phyloP scores from a whole-genome alignment of 2,888 invertebrate genomes.

The Polyommatus iphigenia region DNA sequence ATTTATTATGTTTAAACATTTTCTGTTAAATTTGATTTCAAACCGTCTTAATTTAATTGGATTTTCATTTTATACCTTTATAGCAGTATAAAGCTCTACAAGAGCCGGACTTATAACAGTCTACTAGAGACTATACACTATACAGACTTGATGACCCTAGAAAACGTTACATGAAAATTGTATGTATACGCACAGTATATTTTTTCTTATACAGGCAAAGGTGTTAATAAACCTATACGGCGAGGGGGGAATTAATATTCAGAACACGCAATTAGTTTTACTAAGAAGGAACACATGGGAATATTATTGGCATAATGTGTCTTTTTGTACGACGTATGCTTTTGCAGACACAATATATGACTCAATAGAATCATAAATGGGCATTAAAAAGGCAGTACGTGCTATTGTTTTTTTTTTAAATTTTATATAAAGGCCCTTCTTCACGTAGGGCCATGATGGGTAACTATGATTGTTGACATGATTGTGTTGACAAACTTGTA shows the following conservation, averaged over 20 bases:
- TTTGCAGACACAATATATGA: conserved; percentile 10
- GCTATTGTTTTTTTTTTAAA: background rate
- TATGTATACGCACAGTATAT: conserved; percentile 32
- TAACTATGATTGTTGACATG: background rate
- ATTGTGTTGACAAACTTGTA: too few species aligned
- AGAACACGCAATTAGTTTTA: conserved; percentile 24
- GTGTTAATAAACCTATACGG: conserved; percentile 34
- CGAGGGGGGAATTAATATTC: conserved; percentile 23
- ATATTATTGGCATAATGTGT: conserved; percentile 8
- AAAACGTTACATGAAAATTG: conserved; percentile 27
- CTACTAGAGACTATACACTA: background rate
- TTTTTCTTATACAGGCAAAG: conserved; percentile 33
- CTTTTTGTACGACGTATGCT: background rate
- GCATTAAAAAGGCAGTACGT: background rate
- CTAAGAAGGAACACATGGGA: conserved; percentile 15
- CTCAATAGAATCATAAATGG: conserved; percentile 25
- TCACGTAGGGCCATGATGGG: background rate
- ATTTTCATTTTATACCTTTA: too few species aligned
- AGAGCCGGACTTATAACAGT: too few species aligned
- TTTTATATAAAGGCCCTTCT: background rate
- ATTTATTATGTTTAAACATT: too few species aligned
- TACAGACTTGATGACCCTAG: background rate
- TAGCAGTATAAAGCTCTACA: too few species aligned
- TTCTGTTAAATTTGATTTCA: too few species aligned
- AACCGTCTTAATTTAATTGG: too few species aligned